phyloP scores from a whole-genome alignment of 2,888 invertebrate species.

The Scaptomyza tumidula region DNA sequence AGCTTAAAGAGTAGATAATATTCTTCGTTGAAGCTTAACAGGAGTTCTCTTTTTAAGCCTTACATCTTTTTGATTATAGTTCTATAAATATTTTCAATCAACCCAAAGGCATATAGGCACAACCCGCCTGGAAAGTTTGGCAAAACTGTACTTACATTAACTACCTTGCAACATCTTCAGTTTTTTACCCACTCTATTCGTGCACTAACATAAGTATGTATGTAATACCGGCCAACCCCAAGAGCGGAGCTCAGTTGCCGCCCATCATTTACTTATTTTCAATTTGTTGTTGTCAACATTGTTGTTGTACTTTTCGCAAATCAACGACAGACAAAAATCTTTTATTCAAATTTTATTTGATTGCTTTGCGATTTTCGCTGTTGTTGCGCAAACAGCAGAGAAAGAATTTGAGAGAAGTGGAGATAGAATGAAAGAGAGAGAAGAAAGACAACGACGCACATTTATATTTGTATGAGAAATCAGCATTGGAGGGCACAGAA shows the following conservation, averaged over 20 bases:
- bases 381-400: slow-evolving; percentile 45
- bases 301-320: slow-evolving; percentile 67
- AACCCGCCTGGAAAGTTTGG: slow-evolving; percentile 7
- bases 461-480: slow-evolving; percentile 74
- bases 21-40: background rate
- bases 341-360: slow-evolving; percentile 82
- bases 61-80: background rate
- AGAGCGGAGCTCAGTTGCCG: slow-evolving; percentile 51
- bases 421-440: slow-evolving; percentile 7
- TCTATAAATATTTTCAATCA: background rate
- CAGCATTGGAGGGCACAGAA: slow-evolving; percentile 70
- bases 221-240: slow-evolving; percentile 21
- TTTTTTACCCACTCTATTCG: slow-evolving; percentile 4
- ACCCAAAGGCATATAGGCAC: background rate
- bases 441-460: slow-evolving; percentile 34
- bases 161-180: slow-evolving; percentile 33
- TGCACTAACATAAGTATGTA: slow-evolving; percentile 12
- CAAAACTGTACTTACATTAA: slow-evolving; percentile 50
- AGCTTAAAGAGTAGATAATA: background rate
- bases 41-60: slow-evolving; percentile 4
- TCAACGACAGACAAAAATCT: slow-evolving; percentile 81
- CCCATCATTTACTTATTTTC: slow-evolving; percentile 58
- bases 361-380: slow-evolving; percentile 80
- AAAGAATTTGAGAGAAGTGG: slow-evolving; percentile 17
- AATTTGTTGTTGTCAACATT: slow-evolving; percentile 24